Base-by-base conservation (phyloP, 2,888 invertebrate species). In the Cryptocheilus praepositus region DNA sequence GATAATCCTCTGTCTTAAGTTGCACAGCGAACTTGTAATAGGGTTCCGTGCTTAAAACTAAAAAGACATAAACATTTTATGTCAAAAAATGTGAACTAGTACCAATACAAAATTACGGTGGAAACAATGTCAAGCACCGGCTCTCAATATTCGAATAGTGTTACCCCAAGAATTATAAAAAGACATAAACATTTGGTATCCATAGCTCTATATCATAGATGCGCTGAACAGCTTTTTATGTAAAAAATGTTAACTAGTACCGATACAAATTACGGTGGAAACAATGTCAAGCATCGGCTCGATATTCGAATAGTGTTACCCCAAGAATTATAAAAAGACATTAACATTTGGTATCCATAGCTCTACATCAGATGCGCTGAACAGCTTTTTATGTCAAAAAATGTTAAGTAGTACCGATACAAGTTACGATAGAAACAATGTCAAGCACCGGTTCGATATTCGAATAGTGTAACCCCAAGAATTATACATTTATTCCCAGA, bases 1-100 rank as follows among this genome's bases (percentile, higher is more conserved):
- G 93, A 75, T 91, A 93, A 55, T 93, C 93, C 85, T 96, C 96
- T 0, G 96, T 95, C 86, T 95, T 95, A 65, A 97, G 94, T 1
- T 93, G 93, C 85, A 98, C 94, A 82, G 92, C 92, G 88, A 97
- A 97, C 85, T 94, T 94, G 84, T 94, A 91, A 78, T 91, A 91
- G 5, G 96, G 96, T 77, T 93, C 91, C 13, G 90, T 91, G 81
- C 93, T 92, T 81, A 95, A 83, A 81, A 96, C 96, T 96, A 85
- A 55, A 89, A 89, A 46, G 79, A n/a, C 70, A 70, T 18, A 22
- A 11, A 18, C 8, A 1, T 43, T 51, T 36, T 16, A 52, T 11
- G n/a, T 5, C 7, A n/a, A n/a, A n/a, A n/a, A n/a, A n/a, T n/a
- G n/a, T n/a, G n/a, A n/a, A n/a, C n/a, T n/a, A n/a, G n/a, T n/a